Base-by-base conservation (phyloP, 2,113 vertebrate species). In the Neopipo cinnamomea region DNA sequence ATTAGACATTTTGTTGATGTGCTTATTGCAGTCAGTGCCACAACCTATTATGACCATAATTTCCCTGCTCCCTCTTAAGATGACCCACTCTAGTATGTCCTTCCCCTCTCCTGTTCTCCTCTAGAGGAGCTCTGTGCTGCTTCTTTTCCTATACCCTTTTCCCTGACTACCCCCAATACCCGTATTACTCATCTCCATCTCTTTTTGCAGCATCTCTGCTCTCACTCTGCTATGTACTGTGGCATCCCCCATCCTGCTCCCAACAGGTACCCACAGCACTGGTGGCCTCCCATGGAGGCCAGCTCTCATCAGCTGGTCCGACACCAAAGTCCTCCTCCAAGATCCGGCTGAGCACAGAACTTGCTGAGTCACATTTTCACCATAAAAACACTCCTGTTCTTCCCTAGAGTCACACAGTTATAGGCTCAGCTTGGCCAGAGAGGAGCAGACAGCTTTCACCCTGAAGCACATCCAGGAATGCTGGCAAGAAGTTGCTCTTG, bases 281-380 rank as follows among this genome's bases (percentile, higher is more conserved):
- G 12, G 27, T 35, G n/a, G 23, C 23, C 14, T 88, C 58, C 75
- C 46, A 5, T 1, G 5, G 33, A 62, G 19, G 5, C 16, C 46
- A 53, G 59, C 65, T 92, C 21, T 71, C 79, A 74, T 62, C 63
- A 80, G 37, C 75, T 5, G 2, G 10, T 16, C 88, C 83, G 75
- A 37, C 75, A 77, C 72, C 82, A 42, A 39, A 0, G 0, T 7
- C 50, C 0, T 24, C 74, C 86, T 95, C 56, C 76, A 89, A 68
- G 68, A 92, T 93, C 61, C 83, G 84, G 72, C 94, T 75, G 91
- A 91, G 76, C 17, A 66, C 47, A 95, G 76, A 93, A 85, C 65
- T 75, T 95, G 96, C 93, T 96, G 96, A 96, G 73, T 96, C 91
- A 95, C 44, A 52, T 95, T 95, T 96, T 81, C 80, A 61, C 76